A percentile compares a stretch with the other conserved stretches of the same genome.
Evolutionary conservation across 2,113 vertebrate genomes (phyloP).

Genomic region (Alethe castanea): DNA sequence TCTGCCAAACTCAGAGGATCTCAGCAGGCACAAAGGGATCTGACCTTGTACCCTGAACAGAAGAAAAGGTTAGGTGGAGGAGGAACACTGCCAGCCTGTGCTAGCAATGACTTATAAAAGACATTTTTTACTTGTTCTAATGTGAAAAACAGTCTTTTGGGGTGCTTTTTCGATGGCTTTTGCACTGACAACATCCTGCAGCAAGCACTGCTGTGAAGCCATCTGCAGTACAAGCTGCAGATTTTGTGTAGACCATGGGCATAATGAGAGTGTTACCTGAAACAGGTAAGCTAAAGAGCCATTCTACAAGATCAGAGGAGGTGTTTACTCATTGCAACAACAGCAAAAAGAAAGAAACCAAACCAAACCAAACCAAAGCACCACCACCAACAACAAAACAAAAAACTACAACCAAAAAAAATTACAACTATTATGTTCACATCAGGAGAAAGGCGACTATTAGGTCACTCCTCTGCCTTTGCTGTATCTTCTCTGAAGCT

Average conservation of each 20-base stretch:
- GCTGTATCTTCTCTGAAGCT: neutral
- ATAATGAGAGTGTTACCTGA: neutral
- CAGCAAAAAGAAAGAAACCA: neutral
- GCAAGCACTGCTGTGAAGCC: neutral
- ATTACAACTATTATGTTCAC: neutral
- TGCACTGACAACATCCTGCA: neutral
- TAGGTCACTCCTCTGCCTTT: neutral
- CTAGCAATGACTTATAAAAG: neutral
- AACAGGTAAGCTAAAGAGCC: neutral
- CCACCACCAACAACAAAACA: too few species aligned
- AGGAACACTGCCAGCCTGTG: neutral
- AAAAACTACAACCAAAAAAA: too few species aligned
- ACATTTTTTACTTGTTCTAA: neutral
- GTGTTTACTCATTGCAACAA: neutral
- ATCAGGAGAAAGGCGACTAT: neutral
- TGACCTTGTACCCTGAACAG: neutral
- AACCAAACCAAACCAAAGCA: neutral
- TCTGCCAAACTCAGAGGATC: neutral
- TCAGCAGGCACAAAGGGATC: neutral
- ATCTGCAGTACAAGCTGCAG: neutral
- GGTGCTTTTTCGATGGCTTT: neutral
- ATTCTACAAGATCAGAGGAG: neutral
- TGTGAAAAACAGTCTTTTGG: neutral
- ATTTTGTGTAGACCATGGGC: neutral
- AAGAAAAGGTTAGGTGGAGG: neutral